Conservation (phyloP, 2,888 invertebrate species). For the Pelosia muscerda region DNA sequence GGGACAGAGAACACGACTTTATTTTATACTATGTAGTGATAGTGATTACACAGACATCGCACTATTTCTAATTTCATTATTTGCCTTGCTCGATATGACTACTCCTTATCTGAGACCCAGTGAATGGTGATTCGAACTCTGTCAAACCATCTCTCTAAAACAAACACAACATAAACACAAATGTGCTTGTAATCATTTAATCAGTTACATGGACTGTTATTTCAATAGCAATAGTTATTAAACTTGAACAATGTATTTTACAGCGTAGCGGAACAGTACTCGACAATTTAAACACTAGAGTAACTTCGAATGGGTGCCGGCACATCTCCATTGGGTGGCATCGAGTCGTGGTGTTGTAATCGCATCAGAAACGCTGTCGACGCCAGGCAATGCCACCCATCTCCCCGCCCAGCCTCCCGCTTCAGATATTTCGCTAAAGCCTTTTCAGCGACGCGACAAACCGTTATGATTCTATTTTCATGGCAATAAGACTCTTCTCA, state of each 20-base stretch:
- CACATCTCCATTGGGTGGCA: constrained; percentile 86
- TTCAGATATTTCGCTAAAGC: constrained; percentile 61
- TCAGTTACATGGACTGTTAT: constrained; percentile 81
- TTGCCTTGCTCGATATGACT: neutral
- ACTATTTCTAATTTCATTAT: neutral
- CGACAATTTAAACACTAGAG: constrained; percentile 83
- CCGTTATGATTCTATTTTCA: constrained; percentile 83
- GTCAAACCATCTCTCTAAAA: constrained; percentile 16
- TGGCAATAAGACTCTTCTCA: constrained; percentile 69
- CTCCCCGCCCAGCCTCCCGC: constrained; percentile 47
- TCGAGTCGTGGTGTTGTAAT: constrained; percentile 90
- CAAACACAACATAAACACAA: constrained; percentile 29
- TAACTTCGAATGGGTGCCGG: constrained; percentile 73
- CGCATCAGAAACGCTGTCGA: constrained; percentile 85
- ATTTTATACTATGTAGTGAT: too few relatives aligned
- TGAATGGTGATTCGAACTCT: neutral
- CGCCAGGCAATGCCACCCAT: constrained; percentile 58
- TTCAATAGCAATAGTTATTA: constrained; percentile 85
- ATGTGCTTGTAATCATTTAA: constrained; percentile 28
- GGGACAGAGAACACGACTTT: too few relatives aligned
- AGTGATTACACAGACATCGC: neutral
- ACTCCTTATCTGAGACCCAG: neutral
- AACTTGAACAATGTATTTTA: constrained; percentile 82
- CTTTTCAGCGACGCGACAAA: constrained; percentile 83
- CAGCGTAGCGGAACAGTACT: constrained; percentile 79